Conservation (phyloP, 2,113 vertebrate genomes). For the Megaptera novaeangliae region DNA sequence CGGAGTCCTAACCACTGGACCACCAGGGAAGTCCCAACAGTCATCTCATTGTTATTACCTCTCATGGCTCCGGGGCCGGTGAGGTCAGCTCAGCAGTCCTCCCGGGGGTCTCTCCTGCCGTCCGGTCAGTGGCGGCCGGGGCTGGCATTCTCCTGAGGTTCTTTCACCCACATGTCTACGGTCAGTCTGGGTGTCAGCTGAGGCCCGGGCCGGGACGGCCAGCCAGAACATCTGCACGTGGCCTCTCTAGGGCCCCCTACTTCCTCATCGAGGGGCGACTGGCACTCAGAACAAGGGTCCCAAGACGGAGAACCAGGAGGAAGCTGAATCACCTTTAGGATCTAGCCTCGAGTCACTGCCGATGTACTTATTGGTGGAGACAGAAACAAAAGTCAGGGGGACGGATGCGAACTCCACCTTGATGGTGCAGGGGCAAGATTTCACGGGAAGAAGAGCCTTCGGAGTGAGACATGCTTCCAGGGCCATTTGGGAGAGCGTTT, state of each 20-base stretch:
- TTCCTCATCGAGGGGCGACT: fast-evolving
- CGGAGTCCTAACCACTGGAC: too few relatives aligned
- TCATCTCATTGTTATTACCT: background rate
- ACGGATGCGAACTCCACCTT: background rate
- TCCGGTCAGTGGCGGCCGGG: background rate
- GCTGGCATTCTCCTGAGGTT: background rate
- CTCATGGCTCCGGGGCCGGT: fast-evolving
- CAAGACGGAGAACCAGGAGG: too few relatives aligned
- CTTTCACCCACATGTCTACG: background rate
- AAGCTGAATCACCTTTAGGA: background rate
- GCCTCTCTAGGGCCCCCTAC: background rate
- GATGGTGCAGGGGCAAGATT: background rate
- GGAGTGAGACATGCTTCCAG: background rate
- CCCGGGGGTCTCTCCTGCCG: background rate
- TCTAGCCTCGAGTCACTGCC: background rate
- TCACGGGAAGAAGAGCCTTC: background rate
- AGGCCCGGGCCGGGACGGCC: background rate
- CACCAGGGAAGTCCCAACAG: too few relatives aligned
- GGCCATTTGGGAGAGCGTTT: background rate
- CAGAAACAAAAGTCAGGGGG: background rate
- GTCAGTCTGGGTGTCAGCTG: background rate
- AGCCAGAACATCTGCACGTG: fast-evolving
- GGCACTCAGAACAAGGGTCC: background rate
- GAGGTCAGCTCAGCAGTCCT: fast-evolving
- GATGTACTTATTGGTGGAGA: fast-evolving